These are phyloP conservation scores for Tyrophagus putrescentiae DNA, from an alignment of 1,140 invertebrate genomes.

Conservation along the genomic window DNA sequence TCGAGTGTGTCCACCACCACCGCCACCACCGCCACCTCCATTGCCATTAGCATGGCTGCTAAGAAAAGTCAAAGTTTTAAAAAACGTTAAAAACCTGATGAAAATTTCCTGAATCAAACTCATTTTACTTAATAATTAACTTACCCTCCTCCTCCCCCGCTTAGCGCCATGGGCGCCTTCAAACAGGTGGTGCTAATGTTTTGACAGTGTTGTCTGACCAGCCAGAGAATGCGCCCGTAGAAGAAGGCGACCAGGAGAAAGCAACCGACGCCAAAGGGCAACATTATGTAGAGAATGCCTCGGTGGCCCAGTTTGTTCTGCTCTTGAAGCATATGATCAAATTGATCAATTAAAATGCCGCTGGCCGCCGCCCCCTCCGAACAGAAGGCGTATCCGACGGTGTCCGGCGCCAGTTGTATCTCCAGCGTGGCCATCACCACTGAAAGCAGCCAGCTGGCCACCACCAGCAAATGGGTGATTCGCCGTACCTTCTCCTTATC, in stretches of 20 bases:
- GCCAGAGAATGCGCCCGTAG: conserved; percentile 6
- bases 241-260: conserved; percentile 14
- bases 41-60: not conserved
- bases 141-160: not conserved
- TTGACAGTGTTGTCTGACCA: conserved; percentile 15
- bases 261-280: conserved; percentile 11
- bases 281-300: conserved; percentile 4
- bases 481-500: conserved; percentile 15
- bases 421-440: not conserved
- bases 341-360: too few relatives aligned
- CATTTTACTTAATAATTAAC: too few relatives aligned
- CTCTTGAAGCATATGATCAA: too few relatives aligned
- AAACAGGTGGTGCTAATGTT: conserved; percentile 11
- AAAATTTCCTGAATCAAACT: too few relatives aligned
- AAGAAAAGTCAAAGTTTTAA: not conserved
- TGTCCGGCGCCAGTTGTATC: not conserved
- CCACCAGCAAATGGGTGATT: conserved; percentile 3
- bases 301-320: too few relatives aligned
- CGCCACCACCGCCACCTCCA: not conserved
- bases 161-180: not conserved
- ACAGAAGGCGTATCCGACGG: conserved; percentile 6
- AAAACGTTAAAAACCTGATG: not conserved
- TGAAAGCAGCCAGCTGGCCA: not conserved
- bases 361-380: too few relatives aligned
- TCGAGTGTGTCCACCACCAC: not conserved